Percentiles rank a stretch among this genome's conserved stretches.
phyloP scores from a whole-genome alignment of 2,113 vertebrate species.

The Macquaria ambigua region DNA sequence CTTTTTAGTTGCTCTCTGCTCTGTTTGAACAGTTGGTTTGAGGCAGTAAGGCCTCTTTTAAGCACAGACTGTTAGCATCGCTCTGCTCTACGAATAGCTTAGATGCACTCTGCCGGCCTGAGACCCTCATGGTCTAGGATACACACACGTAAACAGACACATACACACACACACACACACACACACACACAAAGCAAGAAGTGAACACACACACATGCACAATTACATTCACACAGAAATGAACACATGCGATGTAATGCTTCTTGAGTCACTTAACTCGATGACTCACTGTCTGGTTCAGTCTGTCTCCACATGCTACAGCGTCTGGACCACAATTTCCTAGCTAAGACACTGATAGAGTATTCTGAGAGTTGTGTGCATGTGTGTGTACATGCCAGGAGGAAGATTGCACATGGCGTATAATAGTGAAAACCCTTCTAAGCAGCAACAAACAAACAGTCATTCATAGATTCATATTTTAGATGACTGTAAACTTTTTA shows the following conservation, averaged over 20 bases:
- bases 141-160: background rate
- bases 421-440: slow-evolving; percentile 9
- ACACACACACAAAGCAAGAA: slow-evolving; percentile 3
- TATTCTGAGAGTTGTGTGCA: background rate
- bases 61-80: slow-evolving; percentile 17
- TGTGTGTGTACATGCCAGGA: background rate
- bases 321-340: slow-evolving; percentile 47
- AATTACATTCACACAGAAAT: background rate
- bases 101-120: background rate
- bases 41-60: slow-evolving; percentile 24
- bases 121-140: slow-evolving; percentile 12
- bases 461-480: slow-evolving; percentile 27
- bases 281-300: slow-evolving; percentile 66
- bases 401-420: background rate
- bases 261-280: slow-evolving; percentile 42
- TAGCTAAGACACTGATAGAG: slow-evolving; percentile 20
- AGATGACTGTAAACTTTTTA: background rate
- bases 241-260: slow-evolving; percentile 18
- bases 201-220: background rate
- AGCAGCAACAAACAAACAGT: slow-evolving; percentile 1
- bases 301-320: slow-evolving; percentile 52
- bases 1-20: slow-evolving; percentile 28
- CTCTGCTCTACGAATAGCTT: slow-evolving; percentile 14
- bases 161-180: slow-evolving; percentile 14
- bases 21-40: slow-evolving; percentile 42